Percentiles rank a stretch among this genome's conserved stretches.
phyloP scores from a whole-genome alignment of 2,113 vertebrate species.

The Solea solea region DNA sequence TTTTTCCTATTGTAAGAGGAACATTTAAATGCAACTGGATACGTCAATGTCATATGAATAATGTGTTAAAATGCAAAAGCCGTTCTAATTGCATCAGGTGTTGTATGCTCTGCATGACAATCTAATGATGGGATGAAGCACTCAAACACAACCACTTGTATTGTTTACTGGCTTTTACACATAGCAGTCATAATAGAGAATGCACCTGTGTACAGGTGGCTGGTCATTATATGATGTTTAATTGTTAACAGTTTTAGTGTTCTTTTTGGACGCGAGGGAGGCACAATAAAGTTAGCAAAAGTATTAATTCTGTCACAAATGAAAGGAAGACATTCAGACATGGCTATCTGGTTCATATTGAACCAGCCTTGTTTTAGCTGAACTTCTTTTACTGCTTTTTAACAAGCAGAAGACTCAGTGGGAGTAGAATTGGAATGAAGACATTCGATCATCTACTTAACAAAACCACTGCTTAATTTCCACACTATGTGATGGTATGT shows the following conservation, averaged over 20 bases:
- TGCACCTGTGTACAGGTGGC: background rate
- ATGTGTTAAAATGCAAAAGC: conserved; percentile 1
- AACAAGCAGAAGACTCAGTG: too few relatives aligned
- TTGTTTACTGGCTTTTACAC: background rate
- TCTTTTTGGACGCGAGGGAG: background rate
- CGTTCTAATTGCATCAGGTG: conserved; percentile 6
- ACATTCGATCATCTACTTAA: too few relatives aligned
- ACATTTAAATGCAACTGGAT: background rate
- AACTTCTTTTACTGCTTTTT: too few relatives aligned
- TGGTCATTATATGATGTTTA: background rate
- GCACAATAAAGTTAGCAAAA: background rate
- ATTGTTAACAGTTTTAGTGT: background rate
- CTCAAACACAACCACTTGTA: too few relatives aligned
- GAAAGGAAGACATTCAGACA: background rate
- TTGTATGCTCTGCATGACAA: conserved; percentile 7
- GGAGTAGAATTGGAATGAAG: too few relatives aligned
- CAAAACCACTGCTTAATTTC: too few relatives aligned
- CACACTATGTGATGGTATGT: too few relatives aligned
- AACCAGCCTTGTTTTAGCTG: too few relatives aligned
- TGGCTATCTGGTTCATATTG: background rate
- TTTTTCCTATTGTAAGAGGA: background rate
- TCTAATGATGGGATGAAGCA: background rate
- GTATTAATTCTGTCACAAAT: background rate
- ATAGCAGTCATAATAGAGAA: background rate
- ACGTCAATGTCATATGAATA: too few relatives aligned